Conservation (phyloP, 2,888 invertebrate species). For the Leucoma salicis region DNA sequence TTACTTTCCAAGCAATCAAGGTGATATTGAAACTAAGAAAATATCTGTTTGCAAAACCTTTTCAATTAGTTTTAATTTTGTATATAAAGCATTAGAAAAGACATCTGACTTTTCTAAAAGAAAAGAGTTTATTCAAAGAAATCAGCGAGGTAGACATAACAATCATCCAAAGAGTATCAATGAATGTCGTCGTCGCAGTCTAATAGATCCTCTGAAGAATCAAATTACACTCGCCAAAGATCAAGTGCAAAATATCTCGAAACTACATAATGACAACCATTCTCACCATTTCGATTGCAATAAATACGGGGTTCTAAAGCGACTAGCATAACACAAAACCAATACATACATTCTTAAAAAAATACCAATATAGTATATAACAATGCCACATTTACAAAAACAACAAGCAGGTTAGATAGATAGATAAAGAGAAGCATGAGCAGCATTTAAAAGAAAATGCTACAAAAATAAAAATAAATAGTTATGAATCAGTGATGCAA, state of each 20-base stretch:
- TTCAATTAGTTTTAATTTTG: conserved; percentile 11
- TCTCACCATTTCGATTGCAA: conserved; percentile 15
- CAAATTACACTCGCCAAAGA: conserved; percentile 18
- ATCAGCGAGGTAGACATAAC: conserved; percentile 10
- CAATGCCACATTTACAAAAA: conserved; percentile 2
- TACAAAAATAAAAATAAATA: conserved; percentile 10
- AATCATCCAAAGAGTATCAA: conserved; percentile 8
- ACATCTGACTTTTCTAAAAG: neutral
- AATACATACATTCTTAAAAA: conserved; percentile 13
- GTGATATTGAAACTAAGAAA: conserved; percentile 5
- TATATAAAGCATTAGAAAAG: conserved; percentile 9
- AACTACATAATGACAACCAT: too few species aligned
- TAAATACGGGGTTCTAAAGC: conserved; percentile 16
- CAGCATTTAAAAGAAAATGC: conserved; percentile 4
- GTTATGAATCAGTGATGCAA: conserved; percentile 12
- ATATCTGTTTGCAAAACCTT: conserved; percentile 10
- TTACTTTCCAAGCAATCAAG: conserved; percentile 6
- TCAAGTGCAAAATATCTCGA: conserved; percentile 8
- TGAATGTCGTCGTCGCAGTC: neutral
- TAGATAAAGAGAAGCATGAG: conserved; percentile 1
- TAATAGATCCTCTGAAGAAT: conserved; percentile 21
- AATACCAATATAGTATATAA: conserved; percentile 18
- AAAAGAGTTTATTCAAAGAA: conserved; percentile 1
- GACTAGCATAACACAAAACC: conserved; percentile 14
- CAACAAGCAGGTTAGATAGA: conserved; percentile 6